Percentiles rank a stretch among this genome's conserved stretches.
These are phyloP conservation scores for Chrysomallon squamiferum DNA, from an alignment of 1,140 invertebrate genomes.

Conservation along the genomic window DNA sequence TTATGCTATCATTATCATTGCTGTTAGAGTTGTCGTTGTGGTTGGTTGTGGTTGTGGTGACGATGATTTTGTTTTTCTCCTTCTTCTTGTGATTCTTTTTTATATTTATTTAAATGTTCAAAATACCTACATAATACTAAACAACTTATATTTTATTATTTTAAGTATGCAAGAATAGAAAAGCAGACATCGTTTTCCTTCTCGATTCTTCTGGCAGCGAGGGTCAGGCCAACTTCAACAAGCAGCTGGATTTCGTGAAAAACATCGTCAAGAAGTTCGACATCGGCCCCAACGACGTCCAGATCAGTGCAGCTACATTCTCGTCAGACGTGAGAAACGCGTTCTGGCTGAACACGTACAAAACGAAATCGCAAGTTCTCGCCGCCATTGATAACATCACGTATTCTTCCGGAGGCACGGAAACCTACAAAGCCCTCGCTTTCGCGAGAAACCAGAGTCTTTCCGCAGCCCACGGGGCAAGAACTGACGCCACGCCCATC, in stretches of 20 bases:
- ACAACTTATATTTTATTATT: too few relatives aligned
- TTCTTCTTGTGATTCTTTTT: too few relatives aligned
- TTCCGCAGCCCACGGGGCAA: conserved; percentile 3
- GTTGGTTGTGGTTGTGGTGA: too few relatives aligned
- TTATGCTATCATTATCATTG: too few relatives aligned
- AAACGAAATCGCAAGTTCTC: conserved; percentile 26
- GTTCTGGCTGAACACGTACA: conserved; percentile 38
- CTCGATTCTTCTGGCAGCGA: conserved; percentile 33
- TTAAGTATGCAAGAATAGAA: conserved; percentile 11
- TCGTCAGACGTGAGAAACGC: conserved; percentile 19
- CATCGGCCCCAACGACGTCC: conserved; percentile 26
- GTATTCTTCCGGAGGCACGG: conserved; percentile 3
- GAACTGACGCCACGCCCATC: conserved; percentile 16
- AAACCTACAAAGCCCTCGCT: not conserved
- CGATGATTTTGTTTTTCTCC: too few relatives aligned
- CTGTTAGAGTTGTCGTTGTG: too few relatives aligned
- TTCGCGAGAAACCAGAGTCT: not conserved
- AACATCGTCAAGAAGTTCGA: conserved; percentile 23
- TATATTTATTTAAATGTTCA: too few relatives aligned
- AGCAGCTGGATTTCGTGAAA: conserved; percentile 29
- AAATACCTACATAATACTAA: too few relatives aligned
- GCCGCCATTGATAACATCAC: conserved; percentile 23
- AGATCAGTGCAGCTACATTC: conserved; percentile 35
- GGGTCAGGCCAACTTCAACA: conserved; percentile 17
- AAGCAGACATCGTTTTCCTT: conserved; percentile 31